Conservation (phyloP, 2,113 vertebrate genomes). For the Cygnus atratus region DNA sequence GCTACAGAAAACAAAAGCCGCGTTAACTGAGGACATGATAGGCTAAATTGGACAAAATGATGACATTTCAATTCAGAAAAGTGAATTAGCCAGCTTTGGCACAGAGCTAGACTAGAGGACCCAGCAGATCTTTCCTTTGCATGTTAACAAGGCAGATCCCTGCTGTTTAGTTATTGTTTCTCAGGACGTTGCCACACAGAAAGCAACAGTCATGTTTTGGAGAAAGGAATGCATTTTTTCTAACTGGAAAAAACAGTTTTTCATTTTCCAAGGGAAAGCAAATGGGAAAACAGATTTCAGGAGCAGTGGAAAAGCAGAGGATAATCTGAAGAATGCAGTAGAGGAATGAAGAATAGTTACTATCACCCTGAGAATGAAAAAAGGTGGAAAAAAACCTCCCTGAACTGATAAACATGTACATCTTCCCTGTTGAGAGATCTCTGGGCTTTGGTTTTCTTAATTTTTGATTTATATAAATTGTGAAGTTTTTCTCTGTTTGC, state of each 20-base stretch:
- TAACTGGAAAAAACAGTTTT: neutral
- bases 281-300: neutral
- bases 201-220: neutral
- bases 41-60: neutral
- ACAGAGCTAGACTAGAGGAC: accelerated
- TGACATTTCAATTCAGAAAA: neutral
- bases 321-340: neutral
- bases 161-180: neutral
- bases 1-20: neutral
- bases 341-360: neutral
- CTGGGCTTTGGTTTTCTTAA: neutral
- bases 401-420: neutral
- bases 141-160: neutral
- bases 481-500: neutral
- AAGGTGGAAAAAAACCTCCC: neutral
- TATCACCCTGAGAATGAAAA: neutral
- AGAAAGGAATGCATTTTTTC: neutral
- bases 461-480: neutral
- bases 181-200: neutral
- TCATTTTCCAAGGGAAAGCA: neutral
- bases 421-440: neutral
- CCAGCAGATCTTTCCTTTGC: neutral
- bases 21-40: neutral
- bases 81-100: neutral
- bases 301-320: neutral